A percentile compares a stretch with the other conserved stretches of the same genome.
Evolutionary conservation across 2,797 vertebrate genomes (phyloP).

Genomic region (Florisuga fusca): DNA sequence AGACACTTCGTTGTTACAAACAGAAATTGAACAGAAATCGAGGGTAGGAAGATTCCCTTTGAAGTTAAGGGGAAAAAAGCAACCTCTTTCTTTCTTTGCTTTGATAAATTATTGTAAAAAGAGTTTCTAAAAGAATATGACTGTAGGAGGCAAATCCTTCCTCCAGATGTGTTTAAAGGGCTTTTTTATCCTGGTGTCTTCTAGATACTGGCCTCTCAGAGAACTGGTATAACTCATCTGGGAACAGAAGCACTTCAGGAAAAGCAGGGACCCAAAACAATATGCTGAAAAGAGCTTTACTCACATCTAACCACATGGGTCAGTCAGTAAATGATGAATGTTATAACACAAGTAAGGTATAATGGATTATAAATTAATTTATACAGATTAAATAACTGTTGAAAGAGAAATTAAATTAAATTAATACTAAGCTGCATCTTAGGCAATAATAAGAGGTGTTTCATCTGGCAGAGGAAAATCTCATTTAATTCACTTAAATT

Average conservation of each 20-base stretch:
- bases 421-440: neutral
- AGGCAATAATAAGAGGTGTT: neutral
- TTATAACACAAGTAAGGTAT: neutral
- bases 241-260: neutral
- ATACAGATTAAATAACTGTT: neutral
- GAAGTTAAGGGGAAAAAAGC: neutral
- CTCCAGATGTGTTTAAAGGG: neutral
- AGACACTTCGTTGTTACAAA: neutral
- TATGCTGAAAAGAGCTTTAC: neutral
- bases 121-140: neutral
- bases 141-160: neutral
- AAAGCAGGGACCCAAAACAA: neutral
- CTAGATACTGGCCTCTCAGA: neutral
- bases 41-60: neutral
- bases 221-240: neutral
- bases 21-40: neutral
- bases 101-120: neutral
- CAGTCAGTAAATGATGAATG: neutral
- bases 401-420: neutral
- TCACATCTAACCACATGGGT: neutral
- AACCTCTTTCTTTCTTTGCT: neutral
- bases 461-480: neutral
- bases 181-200: neutral
- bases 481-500: neutral
- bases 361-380: constrained; percentile 3